Evolutionary conservation across 2,797 vertebrate species (phyloP).

Genomic region (Lacerta viridis): DNA sequence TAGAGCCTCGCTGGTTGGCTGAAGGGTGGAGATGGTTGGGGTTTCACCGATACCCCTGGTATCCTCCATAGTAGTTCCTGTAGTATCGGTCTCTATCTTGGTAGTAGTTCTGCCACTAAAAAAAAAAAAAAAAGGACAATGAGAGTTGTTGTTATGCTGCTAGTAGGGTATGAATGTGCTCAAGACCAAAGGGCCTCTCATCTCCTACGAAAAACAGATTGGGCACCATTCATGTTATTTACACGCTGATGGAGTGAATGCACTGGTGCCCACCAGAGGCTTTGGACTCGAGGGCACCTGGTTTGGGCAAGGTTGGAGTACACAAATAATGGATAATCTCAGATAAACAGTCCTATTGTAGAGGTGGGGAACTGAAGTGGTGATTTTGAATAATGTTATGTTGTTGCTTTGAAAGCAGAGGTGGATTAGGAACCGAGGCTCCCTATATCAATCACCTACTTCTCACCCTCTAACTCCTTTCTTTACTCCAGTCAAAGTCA

Average conservation of each 20-base stretch:
- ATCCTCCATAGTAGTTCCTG: conserved; percentile 80
- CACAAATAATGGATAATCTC: too few relatives aligned
- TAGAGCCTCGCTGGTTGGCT: conserved; percentile 67
- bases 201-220: neutral
- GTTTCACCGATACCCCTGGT: conserved; percentile 83
- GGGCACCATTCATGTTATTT: neutral
- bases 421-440: neutral
- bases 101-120: conserved; percentile 86
- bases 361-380: neutral
- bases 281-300: too few relatives aligned
- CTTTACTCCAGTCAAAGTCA: neutral
- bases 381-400: neutral
- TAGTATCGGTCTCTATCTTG: conserved; percentile 83
- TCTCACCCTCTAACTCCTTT: neutral
- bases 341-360: neutral
- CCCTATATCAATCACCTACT: neutral
- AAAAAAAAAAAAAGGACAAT: conserved; percentile 46
- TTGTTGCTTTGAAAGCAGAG: neutral
- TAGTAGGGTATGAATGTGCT: neutral
- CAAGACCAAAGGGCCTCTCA: neutral
- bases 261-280: too few relatives aligned
- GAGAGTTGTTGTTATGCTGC: conserved; percentile 23
- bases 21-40: conserved; percentile 61
- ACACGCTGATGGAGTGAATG: neutral
- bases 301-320: too few relatives aligned